Base-by-base conservation (phyloP, 2,888 invertebrate genomes). In the Folsomia manolachei region DNA sequence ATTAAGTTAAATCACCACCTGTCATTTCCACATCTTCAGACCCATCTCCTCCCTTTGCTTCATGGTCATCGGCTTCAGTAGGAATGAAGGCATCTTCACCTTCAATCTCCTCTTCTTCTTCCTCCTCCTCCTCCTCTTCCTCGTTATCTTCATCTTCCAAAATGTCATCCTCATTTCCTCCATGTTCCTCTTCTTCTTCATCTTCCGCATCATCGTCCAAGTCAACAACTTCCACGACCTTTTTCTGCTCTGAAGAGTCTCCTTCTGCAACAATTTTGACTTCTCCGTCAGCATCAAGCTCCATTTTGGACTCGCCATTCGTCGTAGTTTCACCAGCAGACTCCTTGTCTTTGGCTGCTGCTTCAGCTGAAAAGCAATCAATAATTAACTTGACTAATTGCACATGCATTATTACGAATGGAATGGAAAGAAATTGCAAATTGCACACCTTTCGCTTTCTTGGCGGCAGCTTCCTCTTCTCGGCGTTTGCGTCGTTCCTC, bases 401-500 rank as follows among this genome's bases (percentile, higher is more conserved):
- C 25, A 25, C 63, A 63, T 63, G 25, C 18, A 63, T 25, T 14
- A n/a, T 27, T 21, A 1, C 21, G 23, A 64, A 27, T 52, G 39
- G 39, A 52, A 39, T n/a, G n/a, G n/a, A n/a, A n/a, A n/a, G n/a
- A n/a, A n/a, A n/a, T n/a, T 39, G 7, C 39, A 39, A 4, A 9
- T 56, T 56, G 7, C 11, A 7, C 7, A 56, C 56, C 56, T 56
- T 56, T 56, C 21, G 7, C 56, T 56, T 18, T 56, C 39, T 56
- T 4, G 51, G 56, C 68, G 23, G 27, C 53, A 19, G n/a, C 62
- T 61, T 26, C 26, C 61, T 19, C 27, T 23, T 53, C 51, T 24
- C n/a, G 51, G 19, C n/a, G 56, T n/a, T 63, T 19, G 60, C 39
- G 21, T 4, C 60, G 63, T n/a, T 71, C 73, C n/a, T 71, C 71